Conservation (phyloP, 1,140 invertebrate species). For the Callitettix versicolor region DNA sequence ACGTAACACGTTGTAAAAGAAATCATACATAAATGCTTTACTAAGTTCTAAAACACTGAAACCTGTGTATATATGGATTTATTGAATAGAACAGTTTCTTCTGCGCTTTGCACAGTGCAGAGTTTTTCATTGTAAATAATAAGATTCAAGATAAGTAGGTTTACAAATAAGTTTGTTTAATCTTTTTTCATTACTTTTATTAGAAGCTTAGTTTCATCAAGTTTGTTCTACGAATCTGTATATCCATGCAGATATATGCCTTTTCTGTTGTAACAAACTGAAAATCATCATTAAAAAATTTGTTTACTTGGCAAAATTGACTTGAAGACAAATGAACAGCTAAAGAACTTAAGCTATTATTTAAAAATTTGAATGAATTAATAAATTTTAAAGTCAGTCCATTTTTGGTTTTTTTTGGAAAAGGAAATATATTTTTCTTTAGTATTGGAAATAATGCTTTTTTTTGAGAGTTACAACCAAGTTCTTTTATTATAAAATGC, state of each 20-base stretch:
- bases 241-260: slow-evolving; percentile 30
- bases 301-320: slow-evolving; percentile 2
- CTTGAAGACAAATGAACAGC: slow-evolving; percentile 4
- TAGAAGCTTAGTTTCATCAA: slow-evolving; percentile 30
- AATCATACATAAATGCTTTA: slow-evolving; percentile 22
- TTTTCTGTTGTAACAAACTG: slow-evolving; percentile 24
- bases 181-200: too few species aligned
- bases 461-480: slow-evolving; percentile 4
- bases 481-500: slow-evolving; percentile 11
- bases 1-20: slow-evolving; percentile 18
- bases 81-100: slow-evolving; percentile 11
- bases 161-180: too few species aligned
- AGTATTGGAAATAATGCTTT: slow-evolving; percentile 7
- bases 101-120: slow-evolving; percentile 10
- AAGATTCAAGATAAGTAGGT: slow-evolving; percentile 18
- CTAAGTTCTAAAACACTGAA: slow-evolving; percentile 16
- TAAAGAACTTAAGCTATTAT: not conserved
- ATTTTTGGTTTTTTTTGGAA: slow-evolving; percentile 2
- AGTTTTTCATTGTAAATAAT: slow-evolving; percentile 19
- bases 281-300: slow-evolving; percentile 16
- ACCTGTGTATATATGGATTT: slow-evolving; percentile 18
- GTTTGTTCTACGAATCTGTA: slow-evolving; percentile 25
- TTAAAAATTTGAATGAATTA: slow-evolving; percentile 9
- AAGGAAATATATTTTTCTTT: slow-evolving; percentile 14
- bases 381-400: slow-evolving; percentile 11